phyloP scores from a whole-genome alignment of 2,113 vertebrate species.

The Ploceus nigricollis region DNA sequence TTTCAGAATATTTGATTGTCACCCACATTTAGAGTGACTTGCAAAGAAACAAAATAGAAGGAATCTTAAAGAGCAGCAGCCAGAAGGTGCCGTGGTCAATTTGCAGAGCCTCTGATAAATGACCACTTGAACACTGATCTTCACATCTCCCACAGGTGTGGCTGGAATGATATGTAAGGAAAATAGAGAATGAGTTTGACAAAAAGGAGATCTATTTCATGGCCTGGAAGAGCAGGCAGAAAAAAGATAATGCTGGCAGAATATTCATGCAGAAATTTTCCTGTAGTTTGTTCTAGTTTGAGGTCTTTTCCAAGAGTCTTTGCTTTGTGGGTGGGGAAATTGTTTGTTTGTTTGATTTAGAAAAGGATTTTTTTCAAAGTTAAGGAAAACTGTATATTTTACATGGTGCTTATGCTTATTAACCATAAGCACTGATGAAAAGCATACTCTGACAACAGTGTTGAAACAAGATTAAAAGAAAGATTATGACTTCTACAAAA shows the following conservation, averaged over 20 bases:
- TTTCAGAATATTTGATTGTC: not conserved
- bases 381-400: not conserved
- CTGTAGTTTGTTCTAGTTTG: not conserved
- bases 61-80: not conserved
- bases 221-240: not conserved
- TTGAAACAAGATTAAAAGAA: not conserved
- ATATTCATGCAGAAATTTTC: not conserved
- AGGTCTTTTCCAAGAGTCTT: conserved; percentile 57
- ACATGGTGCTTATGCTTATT: not conserved
- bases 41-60: not conserved
- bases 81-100: not conserved
- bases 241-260: not conserved
- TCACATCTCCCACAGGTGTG: not conserved
- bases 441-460: not conserved
- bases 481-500: not conserved
- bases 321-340: not conserved
- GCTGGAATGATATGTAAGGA: not conserved
- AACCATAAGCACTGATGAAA: not conserved
- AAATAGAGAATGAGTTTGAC: not conserved
- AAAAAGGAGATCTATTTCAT: not conserved
- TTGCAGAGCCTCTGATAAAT: not conserved
- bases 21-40: not conserved
- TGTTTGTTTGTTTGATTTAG: not conserved
- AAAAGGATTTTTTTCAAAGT: not conserved
- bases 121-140: not conserved